phyloP scores from a whole-genome alignment of 2,113 vertebrate genomes.

The Kobus ellipsiprymnus region DNA sequence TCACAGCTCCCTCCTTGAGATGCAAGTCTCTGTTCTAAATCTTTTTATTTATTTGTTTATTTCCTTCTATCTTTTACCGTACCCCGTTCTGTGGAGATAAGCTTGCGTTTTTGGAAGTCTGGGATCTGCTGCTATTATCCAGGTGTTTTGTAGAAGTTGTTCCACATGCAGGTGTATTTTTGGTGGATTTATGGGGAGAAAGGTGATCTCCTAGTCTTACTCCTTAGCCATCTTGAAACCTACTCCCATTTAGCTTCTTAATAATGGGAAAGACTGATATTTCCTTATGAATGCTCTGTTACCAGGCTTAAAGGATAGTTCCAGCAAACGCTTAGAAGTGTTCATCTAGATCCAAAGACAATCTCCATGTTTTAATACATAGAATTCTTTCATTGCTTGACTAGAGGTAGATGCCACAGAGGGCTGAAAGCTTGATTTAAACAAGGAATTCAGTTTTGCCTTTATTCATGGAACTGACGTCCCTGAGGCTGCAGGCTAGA shows the following conservation, averaged over 20 bases:
- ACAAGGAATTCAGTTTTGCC: neutral
- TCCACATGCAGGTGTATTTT: neutral
- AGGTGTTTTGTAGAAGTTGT: neutral
- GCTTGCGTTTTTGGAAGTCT: neutral
- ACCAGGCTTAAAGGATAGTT: neutral
- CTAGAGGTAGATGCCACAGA: neutral
- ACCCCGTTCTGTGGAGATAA: neutral
- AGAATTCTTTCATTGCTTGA: neutral
- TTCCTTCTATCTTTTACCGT: neutral
- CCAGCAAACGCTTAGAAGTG: neutral
- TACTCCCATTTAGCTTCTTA: neutral
- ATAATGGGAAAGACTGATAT: neutral
- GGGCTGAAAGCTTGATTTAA: conserved; percentile 24
- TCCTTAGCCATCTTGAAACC: neutral
- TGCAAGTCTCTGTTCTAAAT: neutral
- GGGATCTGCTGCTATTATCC: neutral
- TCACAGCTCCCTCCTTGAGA: neutral
- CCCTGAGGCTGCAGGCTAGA: neutral
- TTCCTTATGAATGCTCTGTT: neutral
- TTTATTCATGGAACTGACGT: neutral
- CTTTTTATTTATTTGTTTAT: neutral
- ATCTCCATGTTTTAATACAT: neutral
- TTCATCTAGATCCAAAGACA: neutral
- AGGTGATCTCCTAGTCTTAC: neutral
- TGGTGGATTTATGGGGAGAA: neutral